Evolutionary conservation across 2,113 vertebrate genomes (phyloP), one percentile per base, ranked within the genome.

Genomic region (Pipra filicauda): DNA sequence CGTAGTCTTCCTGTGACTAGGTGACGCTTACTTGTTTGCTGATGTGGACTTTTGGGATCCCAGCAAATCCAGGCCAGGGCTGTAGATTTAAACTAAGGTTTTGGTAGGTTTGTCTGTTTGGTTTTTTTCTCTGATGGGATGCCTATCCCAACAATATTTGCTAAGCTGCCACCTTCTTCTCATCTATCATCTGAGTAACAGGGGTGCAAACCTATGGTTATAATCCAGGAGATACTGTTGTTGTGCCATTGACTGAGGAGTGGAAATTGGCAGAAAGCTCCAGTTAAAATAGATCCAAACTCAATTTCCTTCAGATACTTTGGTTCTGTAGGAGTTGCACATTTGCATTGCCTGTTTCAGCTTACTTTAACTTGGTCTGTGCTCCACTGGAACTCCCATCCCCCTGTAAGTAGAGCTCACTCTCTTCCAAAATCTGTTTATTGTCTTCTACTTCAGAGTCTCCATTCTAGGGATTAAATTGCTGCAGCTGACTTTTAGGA

Each of bases 201-300:
- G 0, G 0, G 5, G 27, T 79, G n/a, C 6, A 67, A 59, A 78
- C 7, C n/a, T 2, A 0, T 37, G 17, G 64, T 17, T 43, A 49
- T 49, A 27, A n/a, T 31, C 23, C 59, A n/a, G n/a, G 57, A 28
- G 22, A 62, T 9, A 5, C 12, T 39, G 19, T 24, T 71, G 46
- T n/a, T 66, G 37, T 82, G 65, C 18, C 33, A 28, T 4, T 9
- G 1, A 55, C 61, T 81, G n/a, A 67, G 0, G 12, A 54, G 19
- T 18, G 4, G 21, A 74, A 72, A 37, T 5, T 44, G 27, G 23
- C 30, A 73, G 39, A 64, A 84, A 84, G 22, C 14, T 90, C 57
- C 5, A 51, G 15, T 8, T 91, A 51, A 72, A 72, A 79, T 18
- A 75, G 18, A 55, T 41, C 30, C 43, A 75, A 74, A 74, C 8